Evolutionary conservation across 2,888 invertebrate genomes (phyloP).

Genomic region (Nomada lathburiana): DNA sequence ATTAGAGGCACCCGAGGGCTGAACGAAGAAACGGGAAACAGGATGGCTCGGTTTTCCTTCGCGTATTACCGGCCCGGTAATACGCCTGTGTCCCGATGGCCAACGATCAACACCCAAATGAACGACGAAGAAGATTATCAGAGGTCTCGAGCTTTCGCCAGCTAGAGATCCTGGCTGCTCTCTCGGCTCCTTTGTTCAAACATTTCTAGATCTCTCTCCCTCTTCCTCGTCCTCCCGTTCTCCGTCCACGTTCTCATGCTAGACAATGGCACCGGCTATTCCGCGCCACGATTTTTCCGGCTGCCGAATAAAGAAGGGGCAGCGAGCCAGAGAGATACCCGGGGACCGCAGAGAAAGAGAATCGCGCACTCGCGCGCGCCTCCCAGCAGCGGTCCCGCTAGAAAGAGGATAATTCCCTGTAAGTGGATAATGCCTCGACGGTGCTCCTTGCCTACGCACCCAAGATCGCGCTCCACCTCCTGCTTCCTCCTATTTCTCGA

Average conservation of each 20-base stretch:
- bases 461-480: slow-evolving; percentile 55
- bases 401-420: slow-evolving; percentile 80
- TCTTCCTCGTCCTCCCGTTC: background rate
- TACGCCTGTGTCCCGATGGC: slow-evolving; percentile 61
- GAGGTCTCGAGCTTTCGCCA: slow-evolving; percentile 15
- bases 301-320: slow-evolving; percentile 61
- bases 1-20: slow-evolving; percentile 19
- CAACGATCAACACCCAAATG: slow-evolving; percentile 74
- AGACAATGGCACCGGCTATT: slow-evolving; percentile 74
- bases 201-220: slow-evolving; percentile 58
- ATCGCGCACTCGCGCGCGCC: slow-evolving; percentile 42
- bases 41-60: slow-evolving; percentile 46
- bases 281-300: slow-evolving; percentile 70
- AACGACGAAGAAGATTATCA: slow-evolving; percentile 43
- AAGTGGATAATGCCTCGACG: slow-evolving; percentile 81
- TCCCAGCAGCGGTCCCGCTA: slow-evolving; percentile 58
- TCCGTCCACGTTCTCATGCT: slow-evolving; percentile 26
- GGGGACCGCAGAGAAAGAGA: slow-evolving; percentile 36
- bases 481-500: slow-evolving; percentile 46
- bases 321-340: slow-evolving; percentile 22
- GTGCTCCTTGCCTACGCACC: slow-evolving; percentile 80
- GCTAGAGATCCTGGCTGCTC: slow-evolving; percentile 23
- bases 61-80: slow-evolving; percentile 61
- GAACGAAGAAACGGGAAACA: slow-evolving; percentile 3
- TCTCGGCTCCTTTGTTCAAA: slow-evolving; percentile 61